Conservation (phyloP, 2,888 invertebrate species). For the Branchellion lobata region DNA sequence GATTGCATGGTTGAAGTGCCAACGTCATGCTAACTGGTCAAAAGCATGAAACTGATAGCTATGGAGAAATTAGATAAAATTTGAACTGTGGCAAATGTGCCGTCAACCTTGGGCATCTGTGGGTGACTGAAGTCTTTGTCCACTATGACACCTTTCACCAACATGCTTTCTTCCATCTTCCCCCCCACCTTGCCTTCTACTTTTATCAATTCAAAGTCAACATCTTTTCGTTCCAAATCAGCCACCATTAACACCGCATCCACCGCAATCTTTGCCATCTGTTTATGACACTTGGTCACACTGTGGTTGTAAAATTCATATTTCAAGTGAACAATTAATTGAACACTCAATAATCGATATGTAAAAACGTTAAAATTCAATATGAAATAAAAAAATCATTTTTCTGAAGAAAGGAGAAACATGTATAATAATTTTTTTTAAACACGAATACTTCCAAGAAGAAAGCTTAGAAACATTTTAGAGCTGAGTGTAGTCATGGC, state of each 20-base stretch:
- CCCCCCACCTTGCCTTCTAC: constrained; percentile 96
- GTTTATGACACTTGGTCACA: constrained; percentile 90
- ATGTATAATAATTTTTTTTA: neutral
- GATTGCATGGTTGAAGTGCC: too few species aligned
- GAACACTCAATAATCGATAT: neutral
- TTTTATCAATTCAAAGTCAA: constrained; percentile 98
- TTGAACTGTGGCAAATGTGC: too few species aligned
- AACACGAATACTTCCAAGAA: neutral
- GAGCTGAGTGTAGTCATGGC: constrained; percentile 98
- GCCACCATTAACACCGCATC: constrained; percentile 94
- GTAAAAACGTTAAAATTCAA: neutral
- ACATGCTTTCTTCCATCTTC: constrained; percentile 89
- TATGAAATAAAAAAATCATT: neutral
- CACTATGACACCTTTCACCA: constrained; percentile 93
- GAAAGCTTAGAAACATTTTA: constrained; percentile 71
- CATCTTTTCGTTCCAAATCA: constrained; percentile 86
- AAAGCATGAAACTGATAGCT: too few species aligned
- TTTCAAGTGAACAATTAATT: neutral
- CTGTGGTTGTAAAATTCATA: too few species aligned
- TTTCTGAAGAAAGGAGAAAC: neutral
- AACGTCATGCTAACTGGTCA: too few species aligned
- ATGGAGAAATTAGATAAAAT: too few species aligned
- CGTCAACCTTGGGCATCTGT: constrained; percentile 95
- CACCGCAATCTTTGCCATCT: constrained; percentile 99
- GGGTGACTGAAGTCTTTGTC: constrained; percentile 99